These are phyloP conservation scores for Dynastes hyllus DNA, from an alignment of 2,888 invertebrate genomes.

Conservation along the genomic window DNA sequence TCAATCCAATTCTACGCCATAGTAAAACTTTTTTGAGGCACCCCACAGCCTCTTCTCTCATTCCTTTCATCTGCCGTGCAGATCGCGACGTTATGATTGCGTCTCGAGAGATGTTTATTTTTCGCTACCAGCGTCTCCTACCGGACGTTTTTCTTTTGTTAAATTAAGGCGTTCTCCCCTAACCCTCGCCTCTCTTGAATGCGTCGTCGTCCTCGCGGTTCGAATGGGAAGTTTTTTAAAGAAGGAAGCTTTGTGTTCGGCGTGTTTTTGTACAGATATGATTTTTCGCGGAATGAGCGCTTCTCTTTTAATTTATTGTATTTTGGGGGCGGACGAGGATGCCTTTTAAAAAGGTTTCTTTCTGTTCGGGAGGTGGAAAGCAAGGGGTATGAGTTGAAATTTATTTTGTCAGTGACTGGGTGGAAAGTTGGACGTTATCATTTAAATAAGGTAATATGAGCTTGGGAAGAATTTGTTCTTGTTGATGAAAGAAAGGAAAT, in stretches of 20 bases:
- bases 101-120: conserved; percentile 28
- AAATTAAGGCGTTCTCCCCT: neutral
- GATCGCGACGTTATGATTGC: conserved; percentile 25
- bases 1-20: too few species aligned
- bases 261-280: conserved; percentile 7
- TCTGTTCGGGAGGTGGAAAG: neutral
- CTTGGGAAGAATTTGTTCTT: too few species aligned
- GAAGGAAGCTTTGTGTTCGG: neutral
- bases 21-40: too few species aligned
- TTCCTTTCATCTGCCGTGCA: neutral
- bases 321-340: neutral
- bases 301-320: conserved; percentile 11
- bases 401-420: conserved; percentile 6
- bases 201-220: neutral
- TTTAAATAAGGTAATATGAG: too few species aligned
- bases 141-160: neutral
- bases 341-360: neutral
- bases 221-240: neutral
- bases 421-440: neutral
- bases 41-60: too few species aligned
- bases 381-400: neutral
- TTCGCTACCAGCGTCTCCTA: neutral
- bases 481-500: too few species aligned
- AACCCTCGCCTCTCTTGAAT: neutral
- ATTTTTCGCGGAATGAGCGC: neutral